Percentiles rank a stretch among this genome's conserved stretches.
phyloP scores from a whole-genome alignment of 2,888 invertebrate genomes.

The Plusia festucae region DNA sequence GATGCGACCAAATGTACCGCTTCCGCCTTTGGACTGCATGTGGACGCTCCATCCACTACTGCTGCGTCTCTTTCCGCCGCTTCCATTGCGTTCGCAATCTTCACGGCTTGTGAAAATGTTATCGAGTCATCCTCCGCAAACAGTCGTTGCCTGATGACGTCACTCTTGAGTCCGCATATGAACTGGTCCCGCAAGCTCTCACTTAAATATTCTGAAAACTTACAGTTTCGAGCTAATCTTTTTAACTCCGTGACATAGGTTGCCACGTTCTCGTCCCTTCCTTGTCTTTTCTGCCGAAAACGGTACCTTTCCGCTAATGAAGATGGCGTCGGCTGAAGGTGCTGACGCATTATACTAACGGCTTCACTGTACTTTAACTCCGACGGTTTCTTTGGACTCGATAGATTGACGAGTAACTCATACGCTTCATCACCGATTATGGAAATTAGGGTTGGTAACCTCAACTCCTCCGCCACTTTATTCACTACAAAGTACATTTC shows the following conservation, averaged over 20 bases:
- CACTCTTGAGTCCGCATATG: conserved; percentile 34
- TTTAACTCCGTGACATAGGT: conserved; percentile 22
- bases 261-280: not conserved
- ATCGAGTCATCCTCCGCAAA: conserved; percentile 28
- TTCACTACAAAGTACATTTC: conserved; percentile 49
- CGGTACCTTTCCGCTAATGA: conserved; percentile 20
- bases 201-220: conserved; percentile 5
- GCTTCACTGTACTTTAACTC: conserved; percentile 22
- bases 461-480: conserved; percentile 25
- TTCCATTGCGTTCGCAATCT: conserved; percentile 18
- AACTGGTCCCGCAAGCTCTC: conserved; percentile 35
- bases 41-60: conserved; percentile 6
- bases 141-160: conserved; percentile 31
- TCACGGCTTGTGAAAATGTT: conserved; percentile 3
- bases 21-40: not conserved
- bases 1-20: too few relatives aligned
- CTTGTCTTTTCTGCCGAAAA: conserved; percentile 19
- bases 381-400: conserved; percentile 43
- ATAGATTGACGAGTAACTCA: conserved; percentile 36
- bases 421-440: conserved; percentile 42
- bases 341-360: conserved; percentile 1
- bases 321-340: conserved; percentile 16
- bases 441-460: conserved; percentile 46
- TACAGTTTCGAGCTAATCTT: conserved; percentile 21
- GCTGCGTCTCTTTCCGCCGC: conserved; percentile 24